Conservation (phyloP, 2,888 invertebrate species). For the Gymnoscelis rufifasciata region DNA sequence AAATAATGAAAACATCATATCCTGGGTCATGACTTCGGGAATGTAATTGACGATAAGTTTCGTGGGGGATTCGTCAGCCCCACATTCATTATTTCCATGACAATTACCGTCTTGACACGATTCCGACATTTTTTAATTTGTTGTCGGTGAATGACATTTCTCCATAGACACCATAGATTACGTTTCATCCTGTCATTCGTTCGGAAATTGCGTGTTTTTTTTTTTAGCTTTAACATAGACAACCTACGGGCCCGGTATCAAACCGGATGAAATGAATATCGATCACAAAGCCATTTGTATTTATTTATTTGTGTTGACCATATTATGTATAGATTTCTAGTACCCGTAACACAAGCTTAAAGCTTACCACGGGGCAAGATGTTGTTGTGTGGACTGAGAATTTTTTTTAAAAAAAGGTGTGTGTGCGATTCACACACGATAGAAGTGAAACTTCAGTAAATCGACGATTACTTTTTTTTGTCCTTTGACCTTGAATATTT, state of each 20-base stretch:
- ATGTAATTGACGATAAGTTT: conserved; percentile 80
- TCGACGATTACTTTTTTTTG: too few relatives aligned
- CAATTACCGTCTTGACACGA: conserved; percentile 80
- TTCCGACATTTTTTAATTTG: conserved; percentile 80
- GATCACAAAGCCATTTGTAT: too few relatives aligned
- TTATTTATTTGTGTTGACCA: too few relatives aligned
- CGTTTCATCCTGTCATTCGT: conserved; percentile 45
- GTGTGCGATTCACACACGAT: too few relatives aligned
- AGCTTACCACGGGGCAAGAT: too few relatives aligned
- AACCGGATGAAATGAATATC: neutral
- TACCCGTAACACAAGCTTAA: too few relatives aligned
- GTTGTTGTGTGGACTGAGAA: too few relatives aligned
- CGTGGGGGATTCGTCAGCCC: conserved; percentile 77
- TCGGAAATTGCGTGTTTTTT: conserved; percentile 7
- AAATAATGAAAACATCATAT: conserved; percentile 78
- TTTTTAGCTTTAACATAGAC: conserved; percentile 6
- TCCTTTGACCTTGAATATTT: too few relatives aligned
- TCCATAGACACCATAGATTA: conserved; percentile 50
- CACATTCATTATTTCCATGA: conserved; percentile 77
- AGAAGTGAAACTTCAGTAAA: too few relatives aligned
- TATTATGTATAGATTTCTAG: too few relatives aligned
- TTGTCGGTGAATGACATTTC: conserved; percentile 78
- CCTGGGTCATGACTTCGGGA: conserved; percentile 79
- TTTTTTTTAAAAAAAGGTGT: too few relatives aligned
- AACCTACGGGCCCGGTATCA: neutral